Evolutionary conservation across 2,797 vertebrate species (phyloP).

Genomic region (Natrix natrix): DNA sequence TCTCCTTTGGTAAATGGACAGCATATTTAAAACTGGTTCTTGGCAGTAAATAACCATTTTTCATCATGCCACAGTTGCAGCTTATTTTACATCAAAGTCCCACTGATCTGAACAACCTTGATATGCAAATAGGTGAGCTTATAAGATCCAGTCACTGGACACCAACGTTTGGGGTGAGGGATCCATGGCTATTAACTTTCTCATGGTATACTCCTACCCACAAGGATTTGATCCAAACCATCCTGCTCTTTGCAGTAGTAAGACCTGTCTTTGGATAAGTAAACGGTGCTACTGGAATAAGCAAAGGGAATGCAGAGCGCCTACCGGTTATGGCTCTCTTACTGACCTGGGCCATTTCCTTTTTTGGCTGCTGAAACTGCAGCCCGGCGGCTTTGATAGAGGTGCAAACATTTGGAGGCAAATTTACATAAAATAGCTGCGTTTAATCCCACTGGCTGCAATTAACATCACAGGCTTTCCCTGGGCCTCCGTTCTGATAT

Average conservation of each 20-base stretch:
- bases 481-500: constrained; percentile 73
- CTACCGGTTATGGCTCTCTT: constrained; percentile 45
- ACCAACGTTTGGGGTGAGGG: neutral
- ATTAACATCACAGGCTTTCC: constrained; percentile 67
- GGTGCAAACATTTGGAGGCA: constrained; percentile 85
- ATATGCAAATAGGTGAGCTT: neutral
- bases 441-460: constrained; percentile 70
- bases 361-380: constrained; percentile 65
- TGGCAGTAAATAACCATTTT: neutral
- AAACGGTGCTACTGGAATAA: neutral
- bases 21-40: neutral
- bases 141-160: neutral
- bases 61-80: neutral
- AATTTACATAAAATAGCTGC: constrained; percentile 78
- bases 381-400: constrained; percentile 81
- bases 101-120: neutral
- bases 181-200: neutral
- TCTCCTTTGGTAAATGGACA: neutral
- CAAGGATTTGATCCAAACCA: too few relatives aligned
- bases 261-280: neutral
- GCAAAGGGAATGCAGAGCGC: constrained; percentile 17
- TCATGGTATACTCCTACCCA: neutral
- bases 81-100: neutral
- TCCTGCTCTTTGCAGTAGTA: neutral
- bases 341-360: constrained; percentile 66